Evolutionary conservation across 2,888 invertebrate species (phyloP).

Genomic region (Acronicta leporina): DNA sequence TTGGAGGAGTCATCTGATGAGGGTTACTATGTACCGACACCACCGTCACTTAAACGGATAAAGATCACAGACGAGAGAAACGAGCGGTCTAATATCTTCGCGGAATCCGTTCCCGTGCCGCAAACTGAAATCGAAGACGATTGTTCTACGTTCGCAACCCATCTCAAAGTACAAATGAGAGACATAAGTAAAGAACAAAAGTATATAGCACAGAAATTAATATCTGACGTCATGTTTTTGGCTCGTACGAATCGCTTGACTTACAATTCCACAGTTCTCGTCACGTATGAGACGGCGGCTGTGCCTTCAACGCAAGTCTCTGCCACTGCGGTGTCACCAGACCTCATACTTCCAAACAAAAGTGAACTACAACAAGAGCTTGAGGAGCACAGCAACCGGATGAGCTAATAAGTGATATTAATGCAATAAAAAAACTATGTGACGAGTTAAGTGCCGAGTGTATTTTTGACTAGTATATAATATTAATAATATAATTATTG

Average conservation of each 20-base stretch:
- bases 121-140: conserved; percentile 36
- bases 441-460: too few species aligned
- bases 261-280: conserved; percentile 22
- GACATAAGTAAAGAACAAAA: conserved; percentile 27
- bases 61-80: not conserved
- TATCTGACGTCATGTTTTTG: conserved; percentile 40
- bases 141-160: conserved; percentile 33
- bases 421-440: too few species aligned
- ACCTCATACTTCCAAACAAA: conserved; percentile 10
- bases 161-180: conserved; percentile 41
- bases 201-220: conserved; percentile 40
- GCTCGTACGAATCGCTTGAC: conserved; percentile 31
- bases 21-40: conserved; percentile 13
- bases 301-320: not conserved
- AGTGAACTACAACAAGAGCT: not conserved
- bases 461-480: too few species aligned
- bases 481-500: too few species aligned
- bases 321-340: not conserved
- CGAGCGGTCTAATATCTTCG: conserved; percentile 21
- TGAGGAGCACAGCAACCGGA: too few species aligned
- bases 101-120: conserved; percentile 19
- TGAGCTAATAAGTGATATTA: too few species aligned
- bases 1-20: conserved; percentile 5
- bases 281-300: not conserved
- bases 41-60: conserved; percentile 10